phyloP scores from a whole-genome alignment of 2,888 invertebrate genomes.

The Erebia palarica region DNA sequence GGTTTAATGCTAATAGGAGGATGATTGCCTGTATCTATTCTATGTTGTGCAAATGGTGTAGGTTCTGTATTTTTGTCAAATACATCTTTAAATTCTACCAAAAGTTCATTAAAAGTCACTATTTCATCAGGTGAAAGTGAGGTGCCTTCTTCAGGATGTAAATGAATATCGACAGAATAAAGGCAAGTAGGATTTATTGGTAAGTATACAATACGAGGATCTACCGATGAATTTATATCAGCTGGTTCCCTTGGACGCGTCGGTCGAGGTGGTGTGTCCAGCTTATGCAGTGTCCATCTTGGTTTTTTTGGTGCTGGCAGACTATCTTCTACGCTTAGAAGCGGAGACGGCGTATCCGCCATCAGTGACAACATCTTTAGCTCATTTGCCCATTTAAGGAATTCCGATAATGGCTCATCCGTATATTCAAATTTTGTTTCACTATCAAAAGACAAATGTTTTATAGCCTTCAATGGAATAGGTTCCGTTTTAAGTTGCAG shows the following conservation, averaged over 20 bases:
- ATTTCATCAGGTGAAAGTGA: background rate
- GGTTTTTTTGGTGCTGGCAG: background rate
- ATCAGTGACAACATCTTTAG: background rate
- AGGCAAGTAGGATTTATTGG: conserved; percentile 14
- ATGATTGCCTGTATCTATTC: conserved; percentile 46
- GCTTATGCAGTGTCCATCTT: background rate
- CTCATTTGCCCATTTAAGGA: background rate
- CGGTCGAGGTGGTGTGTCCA: conserved; percentile 2
- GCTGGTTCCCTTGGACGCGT: background rate
- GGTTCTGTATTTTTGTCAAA: background rate
- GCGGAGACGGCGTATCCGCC: background rate
- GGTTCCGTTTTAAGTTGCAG: background rate
- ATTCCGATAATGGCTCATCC: background rate
- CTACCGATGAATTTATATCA: background rate
- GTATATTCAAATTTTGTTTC: background rate
- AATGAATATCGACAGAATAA: background rate
- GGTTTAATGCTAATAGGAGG: conserved; percentile 49
- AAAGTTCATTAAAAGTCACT: background rate
- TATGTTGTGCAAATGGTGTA: conserved; percentile 39
- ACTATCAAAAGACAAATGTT: background rate
- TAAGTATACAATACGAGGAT: conserved; percentile 8
- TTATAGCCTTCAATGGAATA: background rate
- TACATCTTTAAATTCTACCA: background rate
- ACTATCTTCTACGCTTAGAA: background rate
- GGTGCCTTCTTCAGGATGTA: background rate